Conservation (phyloP, 2,888 invertebrate genomes). For the Macrosiphum euphorbiae region DNA sequence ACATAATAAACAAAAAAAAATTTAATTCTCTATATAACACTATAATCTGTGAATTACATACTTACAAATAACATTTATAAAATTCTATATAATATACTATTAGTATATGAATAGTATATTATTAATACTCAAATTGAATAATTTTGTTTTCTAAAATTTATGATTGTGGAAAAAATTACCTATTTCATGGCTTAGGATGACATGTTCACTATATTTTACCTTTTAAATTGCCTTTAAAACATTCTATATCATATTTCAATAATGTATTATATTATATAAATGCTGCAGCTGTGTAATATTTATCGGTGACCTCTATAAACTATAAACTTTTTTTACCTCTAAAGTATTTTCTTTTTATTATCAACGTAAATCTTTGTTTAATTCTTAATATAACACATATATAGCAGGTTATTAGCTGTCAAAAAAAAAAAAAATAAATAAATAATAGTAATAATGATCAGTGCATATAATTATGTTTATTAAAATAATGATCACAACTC, state of each 20-base stretch:
- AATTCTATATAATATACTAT: background rate
- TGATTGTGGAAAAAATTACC: background rate
- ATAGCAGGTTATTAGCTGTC: background rate
- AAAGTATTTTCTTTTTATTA: conserved; percentile 34
- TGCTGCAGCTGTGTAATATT: conserved; percentile 44
- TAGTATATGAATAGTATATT: background rate
- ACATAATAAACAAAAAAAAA: background rate
- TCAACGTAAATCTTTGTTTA: conserved; percentile 45
- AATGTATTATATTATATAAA: conserved; percentile 31
- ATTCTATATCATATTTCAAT: conserved; percentile 47
- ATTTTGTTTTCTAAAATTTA: background rate
- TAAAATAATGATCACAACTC: background rate
- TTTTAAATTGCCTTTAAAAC: background rate
- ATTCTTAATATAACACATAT: conserved; percentile 16
- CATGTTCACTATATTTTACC: conserved; percentile 11
- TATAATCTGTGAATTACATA: background rate
- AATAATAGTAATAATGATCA: background rate
- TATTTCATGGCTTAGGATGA: background rate
- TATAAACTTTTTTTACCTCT: conserved; percentile 11
- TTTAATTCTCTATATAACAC: background rate
- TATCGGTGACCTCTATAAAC: conserved; percentile 45
- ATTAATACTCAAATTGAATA: background rate
- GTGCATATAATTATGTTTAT: background rate
- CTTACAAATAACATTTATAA: background rate
- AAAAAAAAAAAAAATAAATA: background rate